Evolutionary conservation across 2,888 invertebrate species (phyloP).

Genomic region (Dasysyrphus tricinctus): DNA sequence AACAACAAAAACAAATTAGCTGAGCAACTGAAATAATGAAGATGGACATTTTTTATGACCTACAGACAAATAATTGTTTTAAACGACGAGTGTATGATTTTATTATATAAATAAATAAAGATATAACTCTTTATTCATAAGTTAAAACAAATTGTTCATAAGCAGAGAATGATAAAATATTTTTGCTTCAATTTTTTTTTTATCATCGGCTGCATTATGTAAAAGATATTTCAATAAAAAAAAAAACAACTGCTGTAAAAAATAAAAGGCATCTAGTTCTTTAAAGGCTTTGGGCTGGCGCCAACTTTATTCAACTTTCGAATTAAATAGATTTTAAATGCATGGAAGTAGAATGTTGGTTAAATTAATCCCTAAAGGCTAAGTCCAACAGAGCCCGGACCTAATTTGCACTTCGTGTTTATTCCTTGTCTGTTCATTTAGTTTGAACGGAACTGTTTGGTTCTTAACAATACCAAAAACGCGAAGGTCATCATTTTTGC

Average conservation of each 20-base stretch:
- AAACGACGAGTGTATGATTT: conserved; percentile 50
- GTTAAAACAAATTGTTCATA: conserved; percentile 10
- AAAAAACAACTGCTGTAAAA: not conserved
- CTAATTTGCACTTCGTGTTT: too few species aligned
- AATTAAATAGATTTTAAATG: too few species aligned
- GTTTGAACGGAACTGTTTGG: too few species aligned
- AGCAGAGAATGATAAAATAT: not conserved
- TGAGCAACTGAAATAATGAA: conserved; percentile 19
- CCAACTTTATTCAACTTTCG: too few species aligned
- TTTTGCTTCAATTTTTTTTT: not conserved
- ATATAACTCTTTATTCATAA: conserved; percentile 55
- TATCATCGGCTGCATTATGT: not conserved
- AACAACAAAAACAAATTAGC: not conserved
- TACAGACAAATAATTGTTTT: conserved; percentile 38
- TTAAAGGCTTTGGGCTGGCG: too few species aligned
- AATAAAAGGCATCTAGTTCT: not conserved
- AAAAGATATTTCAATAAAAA: not conserved
- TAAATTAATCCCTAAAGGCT: too few species aligned
- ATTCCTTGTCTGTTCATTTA: too few species aligned
- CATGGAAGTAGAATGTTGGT: too few species aligned
- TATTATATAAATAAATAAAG: conserved; percentile 68
- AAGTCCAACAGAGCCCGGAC: too few species aligned
- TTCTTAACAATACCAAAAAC: too few species aligned
- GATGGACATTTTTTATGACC: conserved; percentile 32
- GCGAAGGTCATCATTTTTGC: too few species aligned